A percentile compares a stretch with the other conserved stretches of the same genome.
phyloP scores from a whole-genome alignment of 2,888 invertebrate genomes.

The Hartigia nigra region DNA sequence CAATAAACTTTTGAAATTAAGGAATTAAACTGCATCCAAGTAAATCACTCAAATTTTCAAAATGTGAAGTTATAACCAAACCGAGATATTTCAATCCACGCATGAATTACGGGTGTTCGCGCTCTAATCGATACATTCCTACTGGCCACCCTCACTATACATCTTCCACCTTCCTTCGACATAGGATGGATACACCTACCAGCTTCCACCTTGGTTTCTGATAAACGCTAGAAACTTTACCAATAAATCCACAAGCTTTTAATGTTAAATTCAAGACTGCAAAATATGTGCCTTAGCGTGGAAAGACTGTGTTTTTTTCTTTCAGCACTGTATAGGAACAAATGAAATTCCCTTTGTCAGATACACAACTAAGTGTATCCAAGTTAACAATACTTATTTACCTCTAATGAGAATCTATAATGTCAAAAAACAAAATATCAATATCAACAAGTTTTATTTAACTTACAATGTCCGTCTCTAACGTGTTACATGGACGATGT shows the following conservation, averaged over 20 bases:
- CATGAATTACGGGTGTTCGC: slow-evolving; percentile 18
- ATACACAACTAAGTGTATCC: background rate
- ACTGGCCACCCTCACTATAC: background rate
- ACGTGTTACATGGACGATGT: too few species aligned
- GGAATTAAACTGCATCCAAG: background rate
- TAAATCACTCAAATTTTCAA: background rate
- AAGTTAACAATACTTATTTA: background rate
- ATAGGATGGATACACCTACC: background rate
- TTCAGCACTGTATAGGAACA: background rate
- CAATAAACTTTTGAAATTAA: background rate
- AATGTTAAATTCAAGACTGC: background rate
- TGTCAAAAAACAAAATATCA: background rate
- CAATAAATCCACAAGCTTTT: slow-evolving; percentile 6
- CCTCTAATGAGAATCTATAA: background rate
- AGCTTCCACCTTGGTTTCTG: slow-evolving; percentile 1
- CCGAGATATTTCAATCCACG: slow-evolving; percentile 20
- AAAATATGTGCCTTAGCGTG: background rate
- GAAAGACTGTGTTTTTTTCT: background rate
- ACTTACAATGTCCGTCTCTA: too few species aligned
- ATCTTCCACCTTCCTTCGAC: background rate
- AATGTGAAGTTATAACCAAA: background rate
- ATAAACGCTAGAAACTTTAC: slow-evolving; percentile 14
- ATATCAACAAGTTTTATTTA: too few species aligned
- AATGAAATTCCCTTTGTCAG: background rate
- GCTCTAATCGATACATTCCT: slow-evolving; percentile 18